Evolutionary conservation across 2,797 vertebrate species (phyloP), one percentile per base, ranked within the genome.

Genomic region (Craterocephalus amniculus): DNA sequence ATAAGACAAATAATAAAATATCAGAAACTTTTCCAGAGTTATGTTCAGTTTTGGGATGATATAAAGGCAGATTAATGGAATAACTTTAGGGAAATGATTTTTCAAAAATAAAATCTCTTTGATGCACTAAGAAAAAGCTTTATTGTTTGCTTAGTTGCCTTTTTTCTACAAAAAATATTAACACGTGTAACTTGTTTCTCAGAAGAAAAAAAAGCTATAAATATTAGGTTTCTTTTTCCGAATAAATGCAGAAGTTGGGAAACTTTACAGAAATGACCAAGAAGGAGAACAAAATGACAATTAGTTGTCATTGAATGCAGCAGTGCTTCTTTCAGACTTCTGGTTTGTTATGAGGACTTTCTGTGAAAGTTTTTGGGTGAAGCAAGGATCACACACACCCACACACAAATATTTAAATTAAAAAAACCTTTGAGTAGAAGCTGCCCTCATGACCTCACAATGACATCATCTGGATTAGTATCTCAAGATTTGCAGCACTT

Each of bases 21-120:
- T 55, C 18, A 65, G 24, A 81, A 67, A 40, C 51, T 27, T 57
- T 58, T 68, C 40, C 56, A 10, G 26, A 27, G 45, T 59, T 32
- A 55, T 34, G 14, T 29, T 67, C 18, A 20, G 26, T 60, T 6
- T 49, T 65, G 57, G 49, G 24, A 14, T 38, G 26, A 14, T 51
- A 12, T 31, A 43, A 45, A 18, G 16, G 16, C 16, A 43, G 29
- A 48, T 7, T 16, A 56, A 24, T 58, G 10, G n/a, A 62, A 49
- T 10, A 54, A 29, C 6, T 0, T 40, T 40, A 8, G 26, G 16
- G 26, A 22, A 13, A 24, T 31, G 9, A 13, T 35, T 52, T 9
- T n/a, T n/a, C n/a, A n/a, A n/a, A 31, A 29, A 6, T 10, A 22
- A 11, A 58, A 22, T 26, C 12, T 26, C 5, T 24, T 56, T 29